Conservation (phyloP, 2,113 vertebrate genomes). For the Todiramphus chloris region DNA sequence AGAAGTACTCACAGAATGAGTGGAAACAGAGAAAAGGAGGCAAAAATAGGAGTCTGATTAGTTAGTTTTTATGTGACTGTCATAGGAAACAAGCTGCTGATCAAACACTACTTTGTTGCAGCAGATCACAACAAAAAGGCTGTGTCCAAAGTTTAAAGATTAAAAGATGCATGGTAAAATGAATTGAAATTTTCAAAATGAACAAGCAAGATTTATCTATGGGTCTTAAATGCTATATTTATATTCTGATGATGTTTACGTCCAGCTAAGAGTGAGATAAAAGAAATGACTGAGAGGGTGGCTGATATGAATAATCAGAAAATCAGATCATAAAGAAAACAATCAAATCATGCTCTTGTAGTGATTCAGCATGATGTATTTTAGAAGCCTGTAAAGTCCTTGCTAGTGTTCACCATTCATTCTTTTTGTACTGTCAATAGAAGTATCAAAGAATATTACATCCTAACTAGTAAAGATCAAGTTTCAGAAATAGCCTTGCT, state of each 20-base stretch:
- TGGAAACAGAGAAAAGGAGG: not conserved
- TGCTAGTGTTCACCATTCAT: not conserved
- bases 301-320: not conserved
- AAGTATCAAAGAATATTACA: not conserved
- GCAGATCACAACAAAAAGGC: not conserved
- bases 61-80: not conserved
- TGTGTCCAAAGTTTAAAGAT: not conserved
- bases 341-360: not conserved
- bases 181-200: not conserved
- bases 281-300: not conserved
- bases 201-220: not conserved
- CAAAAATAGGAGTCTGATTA: not conserved
- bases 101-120: not conserved
- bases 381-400: not conserved
- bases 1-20: not conserved
- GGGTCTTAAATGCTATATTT: not conserved
- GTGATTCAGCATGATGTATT: not conserved
- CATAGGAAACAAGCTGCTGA: not conserved
- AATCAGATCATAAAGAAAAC: not conserved
- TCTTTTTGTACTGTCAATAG: not conserved
- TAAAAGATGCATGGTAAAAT: not conserved
- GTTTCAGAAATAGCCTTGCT: not conserved
- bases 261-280: not conserved
- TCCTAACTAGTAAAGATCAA: not conserved
- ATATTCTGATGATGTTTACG: not conserved